Evolutionary conservation across 2,888 invertebrate genomes (phyloP).

Genomic region (Macropis europaea): DNA sequence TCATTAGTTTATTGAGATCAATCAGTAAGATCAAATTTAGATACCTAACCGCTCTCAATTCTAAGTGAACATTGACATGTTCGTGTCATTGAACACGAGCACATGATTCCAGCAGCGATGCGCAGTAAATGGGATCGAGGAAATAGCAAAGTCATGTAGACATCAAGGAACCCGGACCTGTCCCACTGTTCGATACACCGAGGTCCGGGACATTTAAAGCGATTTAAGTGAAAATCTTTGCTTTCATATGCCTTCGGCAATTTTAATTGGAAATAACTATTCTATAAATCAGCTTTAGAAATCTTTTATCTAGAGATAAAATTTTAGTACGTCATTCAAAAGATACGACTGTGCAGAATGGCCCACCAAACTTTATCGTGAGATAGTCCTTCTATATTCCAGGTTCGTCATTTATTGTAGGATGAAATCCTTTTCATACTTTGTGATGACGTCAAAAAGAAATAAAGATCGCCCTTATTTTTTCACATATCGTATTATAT

Average conservation of each 20-base stretch:
- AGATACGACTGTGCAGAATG: too few relatives aligned
- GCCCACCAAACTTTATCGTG: too few relatives aligned
- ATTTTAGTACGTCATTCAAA: too few relatives aligned
- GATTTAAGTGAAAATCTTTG: slow-evolving; percentile 16
- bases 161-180: slow-evolving; percentile 51
- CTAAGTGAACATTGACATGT: not conserved
- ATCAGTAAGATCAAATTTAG: not conserved
- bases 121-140: slow-evolving; percentile 29
- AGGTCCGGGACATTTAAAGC: slow-evolving; percentile 16
- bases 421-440: too few relatives aligned
- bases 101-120: slow-evolving; percentile 19
- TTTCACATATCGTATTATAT: too few relatives aligned
- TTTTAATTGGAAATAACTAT: too few relatives aligned
- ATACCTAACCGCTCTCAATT: not conserved
- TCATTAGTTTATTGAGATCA: not conserved
- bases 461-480: too few relatives aligned
- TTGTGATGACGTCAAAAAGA: too few relatives aligned
- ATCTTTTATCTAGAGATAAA: too few relatives aligned
- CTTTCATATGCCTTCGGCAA: not conserved
- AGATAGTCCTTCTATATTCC: too few relatives aligned
- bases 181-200: slow-evolving; percentile 36
- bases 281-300: too few relatives aligned
- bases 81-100: not conserved
- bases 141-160: slow-evolving; percentile 49
- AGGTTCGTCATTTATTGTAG: too few relatives aligned